Conservation (phyloP, 2,797 vertebrate species). For the Otolemur crassicaudatus region DNA sequence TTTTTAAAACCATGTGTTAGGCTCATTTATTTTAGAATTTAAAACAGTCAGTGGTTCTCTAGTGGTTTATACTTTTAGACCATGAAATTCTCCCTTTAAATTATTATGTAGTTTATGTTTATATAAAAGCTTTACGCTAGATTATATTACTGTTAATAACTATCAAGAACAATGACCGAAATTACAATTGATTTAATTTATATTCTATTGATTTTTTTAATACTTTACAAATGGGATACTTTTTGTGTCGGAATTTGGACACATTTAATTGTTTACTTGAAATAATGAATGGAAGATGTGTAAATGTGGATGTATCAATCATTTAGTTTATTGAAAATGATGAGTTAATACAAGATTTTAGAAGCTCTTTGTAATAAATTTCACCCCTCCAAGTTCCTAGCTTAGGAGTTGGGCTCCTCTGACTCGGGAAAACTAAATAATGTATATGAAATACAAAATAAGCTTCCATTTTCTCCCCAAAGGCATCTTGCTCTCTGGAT, state of each 20-base stretch:
- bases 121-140: conserved; percentile 23
- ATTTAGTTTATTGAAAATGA: not conserved
- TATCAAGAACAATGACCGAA: conserved; percentile 43
- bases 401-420: not conserved
- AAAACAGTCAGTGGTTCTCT: not conserved
- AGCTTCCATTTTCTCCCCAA: not conserved
- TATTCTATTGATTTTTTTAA: not conserved
- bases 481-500: not conserved
- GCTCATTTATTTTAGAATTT: not conserved
- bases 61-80: not conserved
- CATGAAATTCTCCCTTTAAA: not conserved
- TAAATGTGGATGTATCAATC: not conserved
- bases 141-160: not conserved
- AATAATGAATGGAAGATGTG: not conserved
- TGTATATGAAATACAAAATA: not conserved
- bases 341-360: not conserved
- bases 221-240: not conserved
- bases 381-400: not conserved
- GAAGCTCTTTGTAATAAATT: not conserved
- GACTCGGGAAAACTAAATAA: not conserved
- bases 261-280: not conserved
- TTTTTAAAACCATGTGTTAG: not conserved
- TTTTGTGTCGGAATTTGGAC: not conserved
- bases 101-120: conserved; percentile 17
- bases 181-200: conserved; percentile 11